A percentile compares a stretch with the other conserved stretches of the same genome.
Evolutionary conservation across 2,797 vertebrate genomes (phyloP).

Genomic region (Pitangus sulphuratus): DNA sequence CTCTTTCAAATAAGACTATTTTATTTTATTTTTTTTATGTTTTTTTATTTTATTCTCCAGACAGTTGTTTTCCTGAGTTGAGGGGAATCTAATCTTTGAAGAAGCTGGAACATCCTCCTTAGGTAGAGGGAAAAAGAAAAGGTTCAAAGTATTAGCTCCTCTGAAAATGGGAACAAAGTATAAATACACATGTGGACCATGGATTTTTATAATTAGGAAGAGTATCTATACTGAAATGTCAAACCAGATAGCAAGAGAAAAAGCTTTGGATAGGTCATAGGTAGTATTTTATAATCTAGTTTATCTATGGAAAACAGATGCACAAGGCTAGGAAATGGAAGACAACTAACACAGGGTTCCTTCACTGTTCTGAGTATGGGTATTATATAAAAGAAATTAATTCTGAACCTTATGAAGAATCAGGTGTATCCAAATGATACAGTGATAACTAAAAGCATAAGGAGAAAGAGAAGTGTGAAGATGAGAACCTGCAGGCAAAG

Average conservation of each 20-base stretch:
- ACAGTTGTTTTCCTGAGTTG: background rate
- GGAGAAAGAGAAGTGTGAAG: background rate
- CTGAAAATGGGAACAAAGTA: background rate
- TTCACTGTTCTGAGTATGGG: background rate
- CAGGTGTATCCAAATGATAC: background rate
- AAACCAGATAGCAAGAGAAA: background rate
- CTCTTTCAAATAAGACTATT: background rate
- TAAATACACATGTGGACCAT: background rate
- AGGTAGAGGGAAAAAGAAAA: background rate
- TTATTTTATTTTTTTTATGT: background rate
- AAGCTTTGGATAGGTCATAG: background rate
- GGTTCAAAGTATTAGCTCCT: accelerated
- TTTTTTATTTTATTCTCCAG: background rate
- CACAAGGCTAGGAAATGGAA: background rate
- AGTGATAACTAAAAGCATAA: background rate
- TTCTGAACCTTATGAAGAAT: background rate
- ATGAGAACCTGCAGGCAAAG: background rate
- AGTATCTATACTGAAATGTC: background rate
- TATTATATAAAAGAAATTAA: background rate
- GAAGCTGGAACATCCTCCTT: background rate
- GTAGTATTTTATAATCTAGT: background rate
- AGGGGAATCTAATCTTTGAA: background rate
- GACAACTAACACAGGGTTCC: background rate
- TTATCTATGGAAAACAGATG: background rate
- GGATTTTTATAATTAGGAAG: background rate